Base-by-base conservation (phyloP, 30 jellyfish, hydroid and myxozoan species). In the Sanderia malayensis region DNA sequence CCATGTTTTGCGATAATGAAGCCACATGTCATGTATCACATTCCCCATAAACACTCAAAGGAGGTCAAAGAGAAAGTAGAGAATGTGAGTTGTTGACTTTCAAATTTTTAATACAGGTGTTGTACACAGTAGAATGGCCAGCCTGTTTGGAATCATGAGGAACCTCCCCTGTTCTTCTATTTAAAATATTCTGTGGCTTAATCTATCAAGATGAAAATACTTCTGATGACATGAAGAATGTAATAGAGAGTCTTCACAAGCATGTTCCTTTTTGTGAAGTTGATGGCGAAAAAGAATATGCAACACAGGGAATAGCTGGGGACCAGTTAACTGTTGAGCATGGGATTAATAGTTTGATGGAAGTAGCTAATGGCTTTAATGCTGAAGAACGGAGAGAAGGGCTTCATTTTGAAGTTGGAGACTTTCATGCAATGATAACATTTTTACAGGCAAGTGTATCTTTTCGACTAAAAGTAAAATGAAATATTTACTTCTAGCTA, bases 251-350 rank as follows among this genome's bases (percentile, higher is more conserved):
- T 22, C 31, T 70, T 11, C 69, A 70, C 71, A 47, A 47, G 70
- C 47, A 70, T 45, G 57, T 41, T 27, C 82, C 82, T 6, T 44
- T 24, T 21, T 70, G 44, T 34, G 44, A n/a, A 30, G 70, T 29
- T 13, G 71, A 45, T 41, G 55, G 28, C 9, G 71, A 52, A 15
- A 31, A 21, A 47, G 46, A 11, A 28, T 70, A 41, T 34, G 44
- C 52, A 20, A 9, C 25, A 8, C 82, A 70, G 67, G 82, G 71
- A 23, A 45, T 70, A 15, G 57, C 15, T 2, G 82, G 57, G 21
- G 82, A 70, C 70, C 82, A 70, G 29, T 24, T 70, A 37, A 70
- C 71, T 1, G 82, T 70, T 26, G 82, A 70, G 26, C 44, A 70
- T 9, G 82, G 71, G 1, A 52, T 41, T 8, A 70, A 70, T 45